Conservation (phyloP, 2,113 vertebrate species). For the western clawed frog (Xenopus tropicalis) region DNA sequence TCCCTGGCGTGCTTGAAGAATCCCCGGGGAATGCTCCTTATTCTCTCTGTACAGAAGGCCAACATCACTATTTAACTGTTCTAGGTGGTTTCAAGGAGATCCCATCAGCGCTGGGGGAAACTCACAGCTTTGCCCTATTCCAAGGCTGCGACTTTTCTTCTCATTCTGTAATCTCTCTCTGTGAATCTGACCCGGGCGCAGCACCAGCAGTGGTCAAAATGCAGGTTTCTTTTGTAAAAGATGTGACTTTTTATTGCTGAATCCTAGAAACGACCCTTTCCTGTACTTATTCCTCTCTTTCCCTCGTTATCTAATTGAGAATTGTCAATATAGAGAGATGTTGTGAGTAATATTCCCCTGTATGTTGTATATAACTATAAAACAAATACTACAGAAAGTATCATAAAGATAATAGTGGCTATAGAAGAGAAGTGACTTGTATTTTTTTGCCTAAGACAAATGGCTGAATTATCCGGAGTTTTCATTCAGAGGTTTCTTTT, state of each 20-base stretch:
- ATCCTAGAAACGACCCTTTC: constrained; percentile 50
- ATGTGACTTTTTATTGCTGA: constrained; percentile 72
- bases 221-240: constrained; percentile 76
- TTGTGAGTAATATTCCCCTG: constrained; percentile 66
- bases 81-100: constrained; percentile 41
- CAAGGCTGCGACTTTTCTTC: constrained; percentile 63
- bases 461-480: constrained; percentile 64
- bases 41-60: constrained; percentile 61
- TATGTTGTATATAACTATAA: constrained; percentile 66
- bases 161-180: constrained; percentile 73
- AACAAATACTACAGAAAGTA: constrained; percentile 54
- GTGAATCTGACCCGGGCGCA: constrained; percentile 67
- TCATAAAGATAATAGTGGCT: constrained; percentile 65
- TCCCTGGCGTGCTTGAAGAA: constrained; percentile 58
- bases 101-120: neutral
- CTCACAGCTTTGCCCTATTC: neutral
- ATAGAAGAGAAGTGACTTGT: constrained; percentile 64
- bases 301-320: constrained; percentile 57
- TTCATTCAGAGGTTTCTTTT: constrained; percentile 54
- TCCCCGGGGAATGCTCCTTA: constrained; percentile 41
- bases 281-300: constrained; percentile 44
- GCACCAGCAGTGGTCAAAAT: constrained; percentile 78
- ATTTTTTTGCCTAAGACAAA: constrained; percentile 58
- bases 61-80: constrained; percentile 28
- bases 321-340: constrained; percentile 64